These are phyloP conservation scores for Protonemura montana DNA, from an alignment of 2,888 invertebrate species.

Conservation along the genomic window DNA sequence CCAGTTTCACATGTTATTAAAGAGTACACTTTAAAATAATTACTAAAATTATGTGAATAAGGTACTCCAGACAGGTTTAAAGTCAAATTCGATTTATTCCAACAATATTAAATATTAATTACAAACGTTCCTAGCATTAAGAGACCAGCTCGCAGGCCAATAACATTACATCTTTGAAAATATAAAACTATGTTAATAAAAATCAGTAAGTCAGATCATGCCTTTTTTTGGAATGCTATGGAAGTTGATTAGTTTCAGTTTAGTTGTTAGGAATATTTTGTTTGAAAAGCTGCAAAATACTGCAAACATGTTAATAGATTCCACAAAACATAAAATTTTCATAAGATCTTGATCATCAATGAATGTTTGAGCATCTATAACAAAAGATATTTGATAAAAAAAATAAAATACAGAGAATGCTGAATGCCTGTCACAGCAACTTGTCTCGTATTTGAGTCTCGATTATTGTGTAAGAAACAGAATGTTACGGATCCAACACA, in stretches of 20 bases:
- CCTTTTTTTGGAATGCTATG: slow-evolving; percentile 7
- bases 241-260: background rate
- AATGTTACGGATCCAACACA: no score
- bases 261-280: background rate
- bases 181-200: background rate
- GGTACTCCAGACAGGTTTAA: background rate
- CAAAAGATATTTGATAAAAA: no score
- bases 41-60: no score
- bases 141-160: background rate
- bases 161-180: background rate
- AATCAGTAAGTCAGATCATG: background rate
- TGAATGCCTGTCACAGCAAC: no score
- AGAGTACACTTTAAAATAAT: no score
- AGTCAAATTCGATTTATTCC: background rate
- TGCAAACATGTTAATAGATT: background rate
- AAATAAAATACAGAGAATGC: no score
- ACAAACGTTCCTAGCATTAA: background rate
- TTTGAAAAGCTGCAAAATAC: background rate
- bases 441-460: no score
- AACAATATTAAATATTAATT: slow-evolving; percentile 12
- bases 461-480: no score
- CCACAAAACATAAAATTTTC: no score
- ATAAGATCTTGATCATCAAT: no score
- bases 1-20: no score
- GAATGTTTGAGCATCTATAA: no score